Evolutionary conservation across 2,113 vertebrate genomes (phyloP).

Genomic region (Beaufortia kweichowensis): DNA sequence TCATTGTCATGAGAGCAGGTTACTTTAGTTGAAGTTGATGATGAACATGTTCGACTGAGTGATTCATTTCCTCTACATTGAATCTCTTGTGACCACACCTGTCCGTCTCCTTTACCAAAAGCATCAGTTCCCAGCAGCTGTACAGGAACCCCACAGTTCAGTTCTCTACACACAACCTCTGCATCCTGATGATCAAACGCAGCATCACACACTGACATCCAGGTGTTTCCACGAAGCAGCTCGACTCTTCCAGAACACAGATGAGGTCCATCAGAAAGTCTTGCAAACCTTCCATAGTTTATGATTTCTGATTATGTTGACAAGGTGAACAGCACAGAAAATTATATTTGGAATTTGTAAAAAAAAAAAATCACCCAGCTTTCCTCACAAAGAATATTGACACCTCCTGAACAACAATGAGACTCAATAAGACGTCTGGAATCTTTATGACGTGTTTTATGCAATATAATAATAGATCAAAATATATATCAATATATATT

Average conservation of each 20-base stretch:
- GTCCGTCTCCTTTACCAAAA: background rate
- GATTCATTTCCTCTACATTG: background rate
- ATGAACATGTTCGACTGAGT: conserved; percentile 1
- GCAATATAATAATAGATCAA: too few species aligned
- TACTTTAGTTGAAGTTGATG: background rate
- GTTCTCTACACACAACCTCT: conserved; percentile 28
- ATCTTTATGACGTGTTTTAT: too few species aligned
- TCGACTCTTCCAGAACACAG: background rate
- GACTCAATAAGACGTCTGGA: too few species aligned
- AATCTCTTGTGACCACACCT: conserved; percentile 33
- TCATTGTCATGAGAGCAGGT: background rate
- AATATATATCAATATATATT: too few species aligned
- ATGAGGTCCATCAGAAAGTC: background rate
- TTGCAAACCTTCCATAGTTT: background rate
- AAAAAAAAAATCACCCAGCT: background rate
- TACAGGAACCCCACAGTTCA: conserved; percentile 29
- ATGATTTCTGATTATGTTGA: too few species aligned
- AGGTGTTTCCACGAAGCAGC: background rate
- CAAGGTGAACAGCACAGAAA: too few species aligned
- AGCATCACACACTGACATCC: background rate
- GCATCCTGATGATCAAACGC: conserved; percentile 11
- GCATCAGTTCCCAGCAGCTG: conserved; percentile 12
- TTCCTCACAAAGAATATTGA: too few species aligned
- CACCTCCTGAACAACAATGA: too few species aligned
- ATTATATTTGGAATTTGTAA: too few species aligned